Conservation (phyloP, 2,113 vertebrate species). For the Varanus komodoensis region DNA sequence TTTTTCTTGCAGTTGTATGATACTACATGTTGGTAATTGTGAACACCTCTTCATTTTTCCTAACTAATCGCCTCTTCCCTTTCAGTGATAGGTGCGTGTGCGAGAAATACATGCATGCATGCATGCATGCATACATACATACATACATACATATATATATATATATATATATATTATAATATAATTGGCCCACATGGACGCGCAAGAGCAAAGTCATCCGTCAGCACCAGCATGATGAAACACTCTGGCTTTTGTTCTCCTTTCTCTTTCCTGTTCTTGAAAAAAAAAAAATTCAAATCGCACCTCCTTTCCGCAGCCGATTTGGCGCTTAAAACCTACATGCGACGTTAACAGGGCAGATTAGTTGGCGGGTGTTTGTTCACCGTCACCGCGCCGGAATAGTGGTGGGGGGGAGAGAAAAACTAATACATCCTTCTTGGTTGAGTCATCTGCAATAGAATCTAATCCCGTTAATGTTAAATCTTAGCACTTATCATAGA, state of each 20-base stretch:
- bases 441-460: not conserved
- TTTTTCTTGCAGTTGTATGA: not conserved
- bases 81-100: no score
- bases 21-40: not conserved
- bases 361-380: not conserved
- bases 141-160: no score
- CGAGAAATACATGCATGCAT: no score
- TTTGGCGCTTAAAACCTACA: conserved; percentile 23
- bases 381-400: not conserved
- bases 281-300: not conserved
- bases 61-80: no score
- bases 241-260: not conserved
- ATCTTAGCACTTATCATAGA: not conserved
- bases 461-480: not conserved
- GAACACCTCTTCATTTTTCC: no score
- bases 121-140: no score
- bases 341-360: not conserved
- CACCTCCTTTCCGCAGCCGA: not conserved
- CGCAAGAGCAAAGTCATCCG: not conserved
- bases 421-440: no score
- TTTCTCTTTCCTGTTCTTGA: not conserved
- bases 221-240: not conserved
- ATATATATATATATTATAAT: no score
- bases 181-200: no score
- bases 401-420: accelerated